Percentiles rank a stretch among this genome's conserved stretches.
Conservation (phyloP, 1,140 invertebrate species). For the Procambarus virginalis region DNA sequence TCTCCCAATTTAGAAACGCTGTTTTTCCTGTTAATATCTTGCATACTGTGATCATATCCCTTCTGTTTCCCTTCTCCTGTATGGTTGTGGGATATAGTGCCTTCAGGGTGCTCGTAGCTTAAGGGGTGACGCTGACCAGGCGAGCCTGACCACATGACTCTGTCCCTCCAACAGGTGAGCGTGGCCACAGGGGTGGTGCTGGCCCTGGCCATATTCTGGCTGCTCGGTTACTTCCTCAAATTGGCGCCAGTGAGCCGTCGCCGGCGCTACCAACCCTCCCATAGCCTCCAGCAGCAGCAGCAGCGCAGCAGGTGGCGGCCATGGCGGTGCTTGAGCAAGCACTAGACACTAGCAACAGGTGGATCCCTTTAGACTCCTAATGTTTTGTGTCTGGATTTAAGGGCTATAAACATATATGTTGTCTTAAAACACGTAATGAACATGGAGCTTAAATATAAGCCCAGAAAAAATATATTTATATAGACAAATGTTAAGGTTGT, state of each 20-base stretch:
- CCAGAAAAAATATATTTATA: too few relatives aligned
- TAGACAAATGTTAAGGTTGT: too few relatives aligned
- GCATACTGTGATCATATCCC: too few relatives aligned
- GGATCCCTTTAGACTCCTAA: background rate
- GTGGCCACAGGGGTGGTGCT: background rate
- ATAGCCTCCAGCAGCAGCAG: background rate
- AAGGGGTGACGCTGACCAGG: too few relatives aligned
- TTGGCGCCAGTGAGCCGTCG: constrained; percentile 1
- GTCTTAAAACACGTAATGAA: background rate
- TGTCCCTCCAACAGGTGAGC: background rate
- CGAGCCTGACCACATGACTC: too few relatives aligned
- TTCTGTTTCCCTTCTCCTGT: too few relatives aligned
- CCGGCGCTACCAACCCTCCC: background rate
- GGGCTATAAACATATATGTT: too few relatives aligned
- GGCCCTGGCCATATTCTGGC: background rate
- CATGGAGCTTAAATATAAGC: background rate
- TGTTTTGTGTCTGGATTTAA: too few relatives aligned
- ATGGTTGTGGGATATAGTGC: too few relatives aligned
- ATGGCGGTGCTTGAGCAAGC: background rate
- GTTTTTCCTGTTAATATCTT: too few relatives aligned
- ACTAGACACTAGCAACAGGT: background rate
- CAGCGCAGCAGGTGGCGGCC: background rate
- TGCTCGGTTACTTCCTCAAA: background rate
- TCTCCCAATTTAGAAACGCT: too few relatives aligned
- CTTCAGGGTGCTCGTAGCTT: too few relatives aligned